These are phyloP conservation scores for Diachrysia chrysitis DNA, from an alignment of 2,888 invertebrate species.

Conservation along the genomic window DNA sequence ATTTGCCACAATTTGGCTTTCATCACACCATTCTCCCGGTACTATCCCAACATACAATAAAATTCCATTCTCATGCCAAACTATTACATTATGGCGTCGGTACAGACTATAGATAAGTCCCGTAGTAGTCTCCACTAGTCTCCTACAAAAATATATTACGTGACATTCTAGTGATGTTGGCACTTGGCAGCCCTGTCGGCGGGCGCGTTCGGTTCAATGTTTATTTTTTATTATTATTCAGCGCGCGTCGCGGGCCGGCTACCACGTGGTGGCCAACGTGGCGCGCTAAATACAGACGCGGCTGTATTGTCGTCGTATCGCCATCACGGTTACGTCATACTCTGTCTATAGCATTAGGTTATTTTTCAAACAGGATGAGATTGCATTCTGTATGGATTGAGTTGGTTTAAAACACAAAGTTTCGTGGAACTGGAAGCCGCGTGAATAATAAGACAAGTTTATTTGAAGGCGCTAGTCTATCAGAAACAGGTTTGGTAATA, in stretches of 20 bases:
- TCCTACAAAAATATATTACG: slow-evolving; percentile 18
- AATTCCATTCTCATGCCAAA: slow-evolving; percentile 3
- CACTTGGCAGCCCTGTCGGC: slow-evolving; percentile 58
- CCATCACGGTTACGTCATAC: slow-evolving; percentile 56
- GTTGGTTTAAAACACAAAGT: not conserved
- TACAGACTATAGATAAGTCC: not conserved
- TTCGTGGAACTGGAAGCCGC: slow-evolving; percentile 19
- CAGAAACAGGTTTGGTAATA: slow-evolving; percentile 40
- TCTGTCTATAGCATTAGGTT: slow-evolving; percentile 39
- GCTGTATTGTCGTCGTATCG: slow-evolving; percentile 57
- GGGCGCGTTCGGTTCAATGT: slow-evolving; percentile 57
- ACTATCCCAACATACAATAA: not conserved
- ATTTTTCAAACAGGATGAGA: slow-evolving; percentile 42
- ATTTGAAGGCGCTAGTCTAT: not conserved
- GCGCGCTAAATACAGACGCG: slow-evolving; percentile 60
- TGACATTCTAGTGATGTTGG: slow-evolving; percentile 52
- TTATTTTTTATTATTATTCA: slow-evolving; percentile 64
- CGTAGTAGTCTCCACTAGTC: not conserved
- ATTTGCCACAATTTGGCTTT: too few species aligned
- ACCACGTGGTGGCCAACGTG: slow-evolving; percentile 60
- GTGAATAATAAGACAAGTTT: slow-evolving; percentile 10
- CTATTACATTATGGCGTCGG: not conserved
- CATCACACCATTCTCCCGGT: not conserved
- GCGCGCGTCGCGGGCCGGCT: slow-evolving; percentile 57
- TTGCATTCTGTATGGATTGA: slow-evolving; percentile 34